phyloP scores from a whole-genome alignment of 2,888 invertebrate genomes.

The Zele albiditarsus region DNA sequence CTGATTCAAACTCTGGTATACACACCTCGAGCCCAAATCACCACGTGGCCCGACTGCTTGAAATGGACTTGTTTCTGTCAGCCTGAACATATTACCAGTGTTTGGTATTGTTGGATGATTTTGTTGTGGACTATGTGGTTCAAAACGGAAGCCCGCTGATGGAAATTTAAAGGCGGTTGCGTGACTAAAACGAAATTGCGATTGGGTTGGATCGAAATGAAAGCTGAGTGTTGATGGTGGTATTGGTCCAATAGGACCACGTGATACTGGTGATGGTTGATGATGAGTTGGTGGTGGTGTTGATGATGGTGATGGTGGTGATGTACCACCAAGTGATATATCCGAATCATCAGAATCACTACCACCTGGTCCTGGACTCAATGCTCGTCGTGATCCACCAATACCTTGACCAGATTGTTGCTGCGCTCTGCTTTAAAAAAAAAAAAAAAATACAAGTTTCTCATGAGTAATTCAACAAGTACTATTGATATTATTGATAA shows the following conservation, averaged over 20 bases:
- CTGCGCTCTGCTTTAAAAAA: constrained; percentile 65
- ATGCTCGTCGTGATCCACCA: constrained; percentile 62
- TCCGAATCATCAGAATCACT: constrained; percentile 71
- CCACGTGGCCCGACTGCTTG: constrained; percentile 71
- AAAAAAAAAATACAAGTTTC: constrained; percentile 11
- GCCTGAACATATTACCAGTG: constrained; percentile 69
- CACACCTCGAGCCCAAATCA: constrained; percentile 69
- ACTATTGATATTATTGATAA: too few species aligned
- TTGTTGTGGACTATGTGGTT: constrained; percentile 69
- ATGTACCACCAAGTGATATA: constrained; percentile 69
- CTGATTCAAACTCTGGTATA: constrained; percentile 18
- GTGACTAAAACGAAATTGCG: constrained; percentile 68
- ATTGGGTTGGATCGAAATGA: constrained; percentile 69
- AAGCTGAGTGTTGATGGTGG: constrained; percentile 68
- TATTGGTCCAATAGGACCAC: constrained; percentile 67
- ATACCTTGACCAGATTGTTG: constrained; percentile 69
- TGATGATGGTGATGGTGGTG: constrained; percentile 68
- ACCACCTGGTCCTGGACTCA: constrained; percentile 69
- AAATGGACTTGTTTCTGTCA: constrained; percentile 70
- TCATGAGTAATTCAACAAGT: not conserved
- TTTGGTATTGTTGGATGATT: constrained; percentile 67
- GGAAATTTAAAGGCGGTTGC: constrained; percentile 70
- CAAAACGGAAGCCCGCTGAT: constrained; percentile 68
- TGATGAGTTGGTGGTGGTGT: constrained; percentile 64
- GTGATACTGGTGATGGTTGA: constrained; percentile 67